Evolutionary conservation across 2,113 vertebrate species (phyloP), one percentile per base, ranked within the genome.

Genomic region (Balaenoptera acutorostrata): DNA sequence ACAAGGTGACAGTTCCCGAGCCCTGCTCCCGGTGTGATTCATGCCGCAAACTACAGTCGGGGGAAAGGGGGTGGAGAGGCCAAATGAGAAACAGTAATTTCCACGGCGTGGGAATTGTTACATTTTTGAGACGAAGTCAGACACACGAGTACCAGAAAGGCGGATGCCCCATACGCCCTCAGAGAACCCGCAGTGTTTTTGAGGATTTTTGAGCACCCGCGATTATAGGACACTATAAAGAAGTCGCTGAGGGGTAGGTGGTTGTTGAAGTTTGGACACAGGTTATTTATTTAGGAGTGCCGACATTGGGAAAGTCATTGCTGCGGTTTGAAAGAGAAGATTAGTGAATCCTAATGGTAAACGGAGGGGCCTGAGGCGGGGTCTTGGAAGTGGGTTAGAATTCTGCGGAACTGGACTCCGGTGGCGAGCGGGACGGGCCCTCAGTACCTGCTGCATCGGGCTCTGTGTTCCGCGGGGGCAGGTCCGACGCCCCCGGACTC

Each of bases 391-490:
- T 13, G 13, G 5, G 41, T 88, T 63, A 69, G 74, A 90, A 84
- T 87, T 81, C 74, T 63, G 72, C 6, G 0, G 5, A 55, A 21
- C 55, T 64, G 21, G 63, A 31, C 8, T 93, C 80, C 33, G 44
- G 2, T 8, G 20, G 12, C 0, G 1, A 27, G 29, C 36, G 49
- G 20, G 31, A 13, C 13, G 57, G 2, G 3, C 10, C 2, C 0
- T 2, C 0, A 3, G 9, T 1, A 6, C 8, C 5, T 6, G 4
- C 10, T 14, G 23, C 7, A 20, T 17, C n/a, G 23, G 21, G 59
- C 23, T 61, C 59, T 9, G 8, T 25, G 23, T 3, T 61, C 23
- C 59, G 21, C 59, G 1, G 21, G 23, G 23, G 9, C 23, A 61
- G 59, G 21, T 61, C 23, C 59, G 59, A 61, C 59, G 25, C 7